Base-by-base conservation (phyloP, 2,888 invertebrate species). In the Sphaeridia pumilis region DNA sequence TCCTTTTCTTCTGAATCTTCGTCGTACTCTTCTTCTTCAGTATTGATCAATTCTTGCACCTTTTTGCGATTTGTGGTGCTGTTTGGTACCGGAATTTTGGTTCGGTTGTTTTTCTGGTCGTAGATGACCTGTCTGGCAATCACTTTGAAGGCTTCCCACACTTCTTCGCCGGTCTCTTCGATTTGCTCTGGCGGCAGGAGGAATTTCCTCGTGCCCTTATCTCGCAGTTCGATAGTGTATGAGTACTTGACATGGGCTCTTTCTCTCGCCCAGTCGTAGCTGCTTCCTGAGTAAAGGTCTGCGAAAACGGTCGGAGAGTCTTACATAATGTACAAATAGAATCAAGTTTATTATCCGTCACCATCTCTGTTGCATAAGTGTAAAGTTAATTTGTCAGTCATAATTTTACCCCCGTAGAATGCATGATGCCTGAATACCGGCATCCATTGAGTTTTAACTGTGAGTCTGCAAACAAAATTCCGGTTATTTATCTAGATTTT, bases 81-180 rank as follows among this genome's bases (percentile, higher is more conserved):
- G 4, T 21, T 25, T 4, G 44, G 24, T 7, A 25, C 44, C 5
- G 44, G 22, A n/a, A 43, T 7, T 7, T 20, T 5, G 22, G 7
- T 22, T n/a, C 20, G 10, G 10, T 43, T 21, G 10, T 7, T 24
- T 7, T 4, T 7, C 22, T 21, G 43, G 25, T 43, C 43, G 7
- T 21, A 24, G 26, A 56, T 52, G 4, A 56, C 36, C 25, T 52
- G 44, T 34, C 56, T 47, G 3, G 59, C 59, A 28, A 60, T 54
- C 7, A 61, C 60, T 55, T 60, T 61, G n/a, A 64, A 53, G 4
- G 60, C 64, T 51, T 56, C 60, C 62, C 62, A 64, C 20, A 59
- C 61, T 25, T 64, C 64, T 45, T 60, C 58, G 21, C 55, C 57
- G 2, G 61, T 62, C 5, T 56, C 49, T 24, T 57, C 27, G 35